These are phyloP conservation scores for Leucopsar rothschildi DNA, from an alignment of 2,113 vertebrate species.

Conservation along the genomic window DNA sequence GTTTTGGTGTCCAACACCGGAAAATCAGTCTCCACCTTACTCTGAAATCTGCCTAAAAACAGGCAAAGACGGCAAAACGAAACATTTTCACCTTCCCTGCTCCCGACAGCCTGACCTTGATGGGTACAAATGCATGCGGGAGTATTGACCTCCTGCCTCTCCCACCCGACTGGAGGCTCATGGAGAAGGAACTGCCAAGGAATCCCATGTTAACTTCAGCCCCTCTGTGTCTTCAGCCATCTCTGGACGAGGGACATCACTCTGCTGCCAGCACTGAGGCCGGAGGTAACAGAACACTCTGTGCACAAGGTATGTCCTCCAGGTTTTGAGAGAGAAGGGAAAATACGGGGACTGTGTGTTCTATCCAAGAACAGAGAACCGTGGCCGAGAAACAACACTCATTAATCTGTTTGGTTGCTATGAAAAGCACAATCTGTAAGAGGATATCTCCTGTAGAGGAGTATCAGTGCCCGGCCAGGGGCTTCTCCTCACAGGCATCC, in stretches of 20 bases:
- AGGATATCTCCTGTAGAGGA: accelerated
- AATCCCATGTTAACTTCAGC: neutral
- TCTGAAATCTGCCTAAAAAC: neutral
- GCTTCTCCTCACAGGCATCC: neutral
- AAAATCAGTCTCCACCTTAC: neutral
- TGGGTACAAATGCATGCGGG: accelerated
- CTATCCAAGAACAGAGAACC: neutral
- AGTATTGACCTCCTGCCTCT: neutral
- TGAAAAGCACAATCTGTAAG: neutral
- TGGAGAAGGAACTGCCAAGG: neutral
- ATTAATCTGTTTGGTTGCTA: neutral
- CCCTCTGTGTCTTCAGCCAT: neutral
- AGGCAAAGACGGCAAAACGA: neutral
- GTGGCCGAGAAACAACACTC: neutral
- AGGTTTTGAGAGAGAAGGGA: neutral
- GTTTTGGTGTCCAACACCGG: neutral
- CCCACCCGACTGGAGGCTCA: accelerated
- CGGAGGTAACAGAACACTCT: accelerated
- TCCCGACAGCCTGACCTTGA: neutral
- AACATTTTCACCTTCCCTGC: neutral
- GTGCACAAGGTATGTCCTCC: accelerated
- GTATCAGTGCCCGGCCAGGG: neutral
- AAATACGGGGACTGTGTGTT: neutral
- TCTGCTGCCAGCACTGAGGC: neutral
- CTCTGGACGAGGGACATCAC: accelerated